Base-by-base conservation (phyloP, 1,140 invertebrate genomes). In the Drosophila sucinea region DNA sequence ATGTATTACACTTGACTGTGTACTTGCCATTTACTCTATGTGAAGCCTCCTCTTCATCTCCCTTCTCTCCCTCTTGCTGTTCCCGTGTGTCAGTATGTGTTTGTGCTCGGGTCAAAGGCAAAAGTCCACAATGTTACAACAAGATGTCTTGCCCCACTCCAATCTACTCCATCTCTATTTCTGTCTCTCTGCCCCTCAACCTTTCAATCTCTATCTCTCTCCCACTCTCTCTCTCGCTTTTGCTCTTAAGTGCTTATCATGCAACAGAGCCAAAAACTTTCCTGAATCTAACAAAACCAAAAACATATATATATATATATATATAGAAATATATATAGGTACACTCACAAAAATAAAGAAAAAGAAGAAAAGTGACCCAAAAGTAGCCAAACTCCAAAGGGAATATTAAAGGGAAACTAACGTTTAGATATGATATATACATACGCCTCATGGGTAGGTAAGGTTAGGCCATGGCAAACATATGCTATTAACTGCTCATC, bases 81-180 rank as follows among this genome's bases (percentile, higher is more conserved):
- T 54, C 17, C 40, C 23, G 51, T 67, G 61, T 5, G 41, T 69
- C 56, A 60, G 32, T 79, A 33, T 47, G 41, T 47, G 44, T 51
- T 51, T 51, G 44, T 55, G 67, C 44, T 38, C 55, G 69, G 82
- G 79, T 82, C 83, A 86, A 86, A 86, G 83, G 73, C 72, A 73
- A 87, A 51, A 86, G 64, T 86, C 79, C 75, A 86, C 81, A 79
- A 68, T 83, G 80, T 75, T 76, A 79, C 67, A 76, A 70, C 47
- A 66, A 79, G 69, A 67, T 79, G 73, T 27, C 57, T 76, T 79
- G 66, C 70, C 70, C 77, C 60, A 61, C 84, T 76, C 65, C 67
- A 64, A 60, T 70, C 62, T 61, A 58, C 56, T 61, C 23, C 23
- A n/a, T 51, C 44, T 27, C 17, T n/a, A 8, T 25, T 25, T 29